Base-by-base conservation (phyloP, 2,797 vertebrate species). In the Graptemys geographica region DNA sequence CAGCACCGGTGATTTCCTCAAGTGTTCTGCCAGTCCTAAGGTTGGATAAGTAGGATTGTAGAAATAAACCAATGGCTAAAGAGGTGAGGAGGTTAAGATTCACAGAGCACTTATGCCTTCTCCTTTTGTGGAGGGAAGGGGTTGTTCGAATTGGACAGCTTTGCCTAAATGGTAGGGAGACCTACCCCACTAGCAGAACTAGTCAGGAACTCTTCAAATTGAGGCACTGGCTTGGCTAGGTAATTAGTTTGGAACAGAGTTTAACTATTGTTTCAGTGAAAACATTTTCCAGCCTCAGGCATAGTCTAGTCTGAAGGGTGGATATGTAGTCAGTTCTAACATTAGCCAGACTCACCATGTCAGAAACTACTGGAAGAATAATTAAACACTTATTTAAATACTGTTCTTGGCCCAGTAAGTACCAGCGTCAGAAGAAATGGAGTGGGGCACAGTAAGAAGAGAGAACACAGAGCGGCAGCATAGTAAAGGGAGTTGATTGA, bases 281-380 rank as follows among this genome's bases (percentile, higher is more conserved):
- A 78, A 65, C 62, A 8, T 0, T 87, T 72, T 90, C n/a, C 27
- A 52, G 57, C 33, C 37, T 82, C 51, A 78, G n/a, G 57, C 87
- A 90, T 27, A 51, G 51, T 44, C n/a, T 51, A 65, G 0, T 37
- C n/a, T 47, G 25, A 47, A 33, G 19, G 69, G 86, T 6, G 82
- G 18, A 79, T 1, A 47, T 33, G n/a, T 31, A 81, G 37, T 27
- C 41, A 92, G 51, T 86, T 47, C 62, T 47, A 76, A 44, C 8
- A 7, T 1, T 2, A 16, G n/a, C 44, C 76, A 81, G 84, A 89
- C 5, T 57, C 82, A 59, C 47, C 11, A 13, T 0, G 2, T 2
- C 59, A 56, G 37, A 31, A 93, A 57, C 72, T 89, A 56, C 21
- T 44, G 27, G 56, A 59, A 59, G 10, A 59, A 13, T 59, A 59